phyloP scores from a whole-genome alignment of 1,140 invertebrate species.

The Drosophila saltans region DNA sequence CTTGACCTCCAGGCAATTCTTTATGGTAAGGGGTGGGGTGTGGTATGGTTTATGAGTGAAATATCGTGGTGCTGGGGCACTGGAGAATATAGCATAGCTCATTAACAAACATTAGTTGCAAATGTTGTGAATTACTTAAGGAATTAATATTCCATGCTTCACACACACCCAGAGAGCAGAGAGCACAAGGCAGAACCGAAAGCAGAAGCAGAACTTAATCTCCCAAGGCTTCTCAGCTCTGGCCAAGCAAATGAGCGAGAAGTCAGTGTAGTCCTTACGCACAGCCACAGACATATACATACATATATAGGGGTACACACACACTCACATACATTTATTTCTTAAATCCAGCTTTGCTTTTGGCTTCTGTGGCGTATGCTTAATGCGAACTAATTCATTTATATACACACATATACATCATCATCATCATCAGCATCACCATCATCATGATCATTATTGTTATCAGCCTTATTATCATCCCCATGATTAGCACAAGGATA shows the following conservation, averaged over 20 bases:
- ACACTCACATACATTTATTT: slow-evolving; percentile 33
- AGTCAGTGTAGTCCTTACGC: slow-evolving; percentile 44
- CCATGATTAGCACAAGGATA: slow-evolving; percentile 13
- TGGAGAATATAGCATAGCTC: slow-evolving; percentile 53
- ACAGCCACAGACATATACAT: slow-evolving; percentile 23
- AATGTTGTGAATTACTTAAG: slow-evolving; percentile 81
- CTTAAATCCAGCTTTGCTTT: slow-evolving; percentile 62
- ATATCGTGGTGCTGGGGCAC: background rate
- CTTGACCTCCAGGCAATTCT: slow-evolving; percentile 63
- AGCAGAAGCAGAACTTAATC: slow-evolving; percentile 48
- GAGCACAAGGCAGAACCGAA: background rate
- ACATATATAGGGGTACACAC: background rate
- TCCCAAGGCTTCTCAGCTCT: slow-evolving; percentile 46
- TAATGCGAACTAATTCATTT: slow-evolving; percentile 80
- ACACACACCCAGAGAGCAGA: slow-evolving; percentile 41
- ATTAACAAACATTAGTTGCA: slow-evolving; percentile 82
- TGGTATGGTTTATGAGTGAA: background rate
- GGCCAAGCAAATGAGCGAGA: slow-evolving; percentile 49
- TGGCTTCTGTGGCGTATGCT: slow-evolving; percentile 60
- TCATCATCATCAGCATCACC: slow-evolving; percentile 49
- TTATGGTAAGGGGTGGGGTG: slow-evolving; percentile 1
- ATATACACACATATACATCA: slow-evolving; percentile 32
- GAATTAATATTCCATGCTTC: slow-evolving; percentile 78
- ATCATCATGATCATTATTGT: slow-evolving; percentile 48
- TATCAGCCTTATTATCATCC: slow-evolving; percentile 26